These are phyloP conservation scores for Phalacrocorax brasilianus DNA, from an alignment of 2,113 vertebrate species.

Conservation along the genomic window DNA sequence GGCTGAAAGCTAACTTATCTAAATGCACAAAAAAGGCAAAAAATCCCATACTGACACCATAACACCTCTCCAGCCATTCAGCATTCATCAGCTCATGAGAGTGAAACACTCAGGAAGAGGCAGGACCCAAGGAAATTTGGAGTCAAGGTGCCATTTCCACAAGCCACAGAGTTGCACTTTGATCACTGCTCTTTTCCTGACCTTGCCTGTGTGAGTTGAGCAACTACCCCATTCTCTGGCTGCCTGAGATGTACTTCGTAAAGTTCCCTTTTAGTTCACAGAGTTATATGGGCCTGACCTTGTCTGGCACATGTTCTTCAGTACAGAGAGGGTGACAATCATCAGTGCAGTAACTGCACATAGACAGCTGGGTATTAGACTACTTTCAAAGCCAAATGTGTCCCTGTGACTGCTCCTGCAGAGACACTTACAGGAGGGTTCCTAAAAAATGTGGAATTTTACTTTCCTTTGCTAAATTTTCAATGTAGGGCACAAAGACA, in stretches of 20 bases:
- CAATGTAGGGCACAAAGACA: background rate
- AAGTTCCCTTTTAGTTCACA: background rate
- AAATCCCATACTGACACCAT: background rate
- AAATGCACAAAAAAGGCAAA: background rate
- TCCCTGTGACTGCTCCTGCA: background rate
- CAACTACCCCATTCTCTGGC: background rate
- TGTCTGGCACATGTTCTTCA: background rate
- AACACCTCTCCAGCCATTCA: background rate
- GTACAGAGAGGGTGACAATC: background rate
- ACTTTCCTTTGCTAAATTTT: background rate
- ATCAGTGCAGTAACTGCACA: background rate
- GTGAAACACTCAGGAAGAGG: background rate
- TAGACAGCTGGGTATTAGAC: background rate
- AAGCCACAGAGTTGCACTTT: background rate
- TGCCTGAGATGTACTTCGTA: background rate
- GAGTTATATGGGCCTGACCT: background rate
- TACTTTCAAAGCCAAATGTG: background rate
- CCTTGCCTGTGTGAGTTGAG: accelerated
- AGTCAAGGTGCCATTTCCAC: background rate
- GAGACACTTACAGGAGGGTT: background rate
- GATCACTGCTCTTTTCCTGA: background rate
- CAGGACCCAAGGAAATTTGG: background rate
- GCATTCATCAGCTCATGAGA: background rate
- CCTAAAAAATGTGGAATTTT: background rate
- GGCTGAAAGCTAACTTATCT: background rate